A percentile compares a stretch with the other conserved stretches of the same genome.
phyloP scores from a whole-genome alignment of 2,888 invertebrate genomes.

The Sussaba pulchella region DNA sequence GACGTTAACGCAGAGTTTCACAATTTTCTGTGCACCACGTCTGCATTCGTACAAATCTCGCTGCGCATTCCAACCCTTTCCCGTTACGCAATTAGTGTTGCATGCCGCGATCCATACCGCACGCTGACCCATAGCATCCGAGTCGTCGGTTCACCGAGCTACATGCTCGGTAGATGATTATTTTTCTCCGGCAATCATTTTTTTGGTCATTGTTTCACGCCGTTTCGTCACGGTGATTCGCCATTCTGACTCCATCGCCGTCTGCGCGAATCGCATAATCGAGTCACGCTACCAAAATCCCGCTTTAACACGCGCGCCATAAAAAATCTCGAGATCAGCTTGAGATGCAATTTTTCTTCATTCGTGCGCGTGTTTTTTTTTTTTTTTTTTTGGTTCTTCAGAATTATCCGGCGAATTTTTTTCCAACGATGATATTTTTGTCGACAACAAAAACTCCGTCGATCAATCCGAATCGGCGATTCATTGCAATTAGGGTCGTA shows the following conservation, averaged over 20 bases:
- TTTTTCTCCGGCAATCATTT: constrained; percentile 17
- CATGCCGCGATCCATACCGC: not conserved
- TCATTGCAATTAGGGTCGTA: too few species aligned
- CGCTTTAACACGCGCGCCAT: not conserved
- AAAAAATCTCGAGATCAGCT: not conserved
- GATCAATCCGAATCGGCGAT: too few species aligned
- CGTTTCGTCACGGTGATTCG: not conserved
- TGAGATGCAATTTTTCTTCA: not conserved
- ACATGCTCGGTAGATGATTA: not conserved
- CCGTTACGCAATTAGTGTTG: constrained; percentile 43
- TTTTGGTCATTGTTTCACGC: constrained; percentile 11
- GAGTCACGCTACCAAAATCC: constrained; percentile 13
- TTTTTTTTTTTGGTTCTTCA: too few species aligned
- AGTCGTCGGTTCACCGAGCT: constrained; percentile 1
- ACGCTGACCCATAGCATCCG: constrained; percentile 6
- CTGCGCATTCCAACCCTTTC: constrained; percentile 18
- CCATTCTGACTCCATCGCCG: not conserved
- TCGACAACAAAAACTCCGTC: too few species aligned
- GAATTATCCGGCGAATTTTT: not conserved
- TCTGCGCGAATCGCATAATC: constrained; percentile 40
- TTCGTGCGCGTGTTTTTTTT: too few species aligned
- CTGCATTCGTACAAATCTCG: not conserved
- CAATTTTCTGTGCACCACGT: too few species aligned
- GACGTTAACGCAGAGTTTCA: too few species aligned
- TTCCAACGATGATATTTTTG: too few species aligned